A percentile compares a stretch with the other conserved stretches of the same genome.
These are phyloP conservation scores for Amphiprion percula DNA, from an alignment of 2,113 vertebrate species.

Conservation along the genomic window DNA sequence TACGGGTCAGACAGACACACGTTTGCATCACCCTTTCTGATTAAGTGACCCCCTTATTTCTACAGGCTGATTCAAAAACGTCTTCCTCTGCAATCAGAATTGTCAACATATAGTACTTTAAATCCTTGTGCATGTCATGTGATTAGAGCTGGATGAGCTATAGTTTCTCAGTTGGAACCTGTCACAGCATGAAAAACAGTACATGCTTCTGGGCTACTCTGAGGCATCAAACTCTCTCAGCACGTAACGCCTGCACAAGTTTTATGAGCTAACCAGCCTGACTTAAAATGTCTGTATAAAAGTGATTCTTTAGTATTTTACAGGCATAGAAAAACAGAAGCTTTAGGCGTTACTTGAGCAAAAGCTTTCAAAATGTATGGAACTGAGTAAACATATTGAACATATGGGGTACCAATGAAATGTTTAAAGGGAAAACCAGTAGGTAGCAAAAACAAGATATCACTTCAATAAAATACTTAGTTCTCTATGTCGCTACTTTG, in stretches of 20 bases:
- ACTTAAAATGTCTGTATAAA: neutral
- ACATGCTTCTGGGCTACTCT: slow-evolving; percentile 31
- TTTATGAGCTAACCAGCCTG: slow-evolving; percentile 44
- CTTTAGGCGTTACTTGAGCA: neutral
- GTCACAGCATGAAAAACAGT: slow-evolving; percentile 41
- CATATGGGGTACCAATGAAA: too few relatives aligned
- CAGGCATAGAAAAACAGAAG: neutral
- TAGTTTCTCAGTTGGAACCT: slow-evolving; percentile 31
- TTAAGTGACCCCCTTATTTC: neutral
- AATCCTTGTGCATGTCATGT: neutral
- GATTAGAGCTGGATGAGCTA: slow-evolving; percentile 21
- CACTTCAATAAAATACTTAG: too few relatives aligned
- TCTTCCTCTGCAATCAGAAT: neutral
- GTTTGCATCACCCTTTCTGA: slow-evolving; percentile 4
- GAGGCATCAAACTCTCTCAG: slow-evolving; percentile 11
- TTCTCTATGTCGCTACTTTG: too few relatives aligned
- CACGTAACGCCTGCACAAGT: slow-evolving; percentile 36
- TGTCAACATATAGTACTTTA: neutral
- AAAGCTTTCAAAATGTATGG: neutral
- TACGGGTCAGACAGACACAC: slow-evolving; percentile 53
- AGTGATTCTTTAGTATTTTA: slow-evolving; percentile 3
- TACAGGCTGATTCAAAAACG: neutral
- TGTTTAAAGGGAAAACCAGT: too few relatives aligned
- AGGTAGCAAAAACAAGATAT: too few relatives aligned
- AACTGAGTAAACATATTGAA: neutral